Evolutionary conservation across 2,888 invertebrate genomes (phyloP), one percentile per base, ranked within the genome.

Genomic region (Eristalis intricaria): DNA sequence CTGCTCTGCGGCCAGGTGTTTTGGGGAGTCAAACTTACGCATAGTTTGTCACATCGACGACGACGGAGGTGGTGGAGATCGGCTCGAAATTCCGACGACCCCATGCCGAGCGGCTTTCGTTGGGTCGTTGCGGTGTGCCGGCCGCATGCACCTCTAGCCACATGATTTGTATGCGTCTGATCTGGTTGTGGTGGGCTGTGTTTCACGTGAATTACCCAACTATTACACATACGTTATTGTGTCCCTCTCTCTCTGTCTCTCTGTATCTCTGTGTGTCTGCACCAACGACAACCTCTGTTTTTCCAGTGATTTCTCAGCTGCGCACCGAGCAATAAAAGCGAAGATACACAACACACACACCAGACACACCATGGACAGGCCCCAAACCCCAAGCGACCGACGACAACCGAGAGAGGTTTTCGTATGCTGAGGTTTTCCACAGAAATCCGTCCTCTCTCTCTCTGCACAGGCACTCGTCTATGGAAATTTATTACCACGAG

Each of bases 161-260:
- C 65, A 83, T 86, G 83, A 83, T 86, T 79, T 86, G 83, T 83
- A 83, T 86, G 70, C 83, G 69, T 86, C 71, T 77, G 68, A 66
- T 78, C 74, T 75, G 70, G 74, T 61, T 70, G 70, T 60, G 60
- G 60, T 29, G 60, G 60, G 60, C 60, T 29, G 60, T 56, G 86
- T 86, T 86, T 86, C 86, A 86, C 86, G 83, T 86, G 86, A 86
- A 86, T 86, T 86, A 79, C 82, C 86, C 83, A 86, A 86, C 86
- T 86, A 86, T 86, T 86, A 86, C 83, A 86, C 83, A 86, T 86
- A 86, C 86, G 78, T 83, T 86, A 86, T 86, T 83, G 83, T 86
- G 78, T 86, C 81, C 19, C 50, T 74, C 26, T 26, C 26, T n/a
- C n/a, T n/a, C n/a, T n/a, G n/a, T n/a, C n/a, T n/a, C n/a, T n/a